Percentiles rank a stretch among this genome's conserved stretches.
These are phyloP conservation scores for Microtus pennsylvanicus DNA, from an alignment of 2,113 vertebrate genomes.

Conservation along the genomic window DNA sequence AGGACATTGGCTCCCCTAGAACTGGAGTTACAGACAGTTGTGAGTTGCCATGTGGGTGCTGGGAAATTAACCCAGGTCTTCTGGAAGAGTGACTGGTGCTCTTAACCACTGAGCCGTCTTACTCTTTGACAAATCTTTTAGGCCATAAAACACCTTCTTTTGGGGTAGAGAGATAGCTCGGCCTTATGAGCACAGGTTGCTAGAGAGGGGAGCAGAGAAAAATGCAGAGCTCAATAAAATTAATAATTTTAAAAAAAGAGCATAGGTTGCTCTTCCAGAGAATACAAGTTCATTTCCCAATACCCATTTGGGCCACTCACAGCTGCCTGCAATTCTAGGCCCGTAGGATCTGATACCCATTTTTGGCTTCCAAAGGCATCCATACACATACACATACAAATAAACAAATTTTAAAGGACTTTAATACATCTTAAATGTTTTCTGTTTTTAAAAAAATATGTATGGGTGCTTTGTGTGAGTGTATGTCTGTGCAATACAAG, in stretches of 20 bases:
- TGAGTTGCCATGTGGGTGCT: background rate
- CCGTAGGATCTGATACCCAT: background rate
- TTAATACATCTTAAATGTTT: constrained; percentile 9
- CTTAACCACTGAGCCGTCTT: background rate
- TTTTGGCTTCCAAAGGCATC: background rate
- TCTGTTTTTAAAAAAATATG: background rate
- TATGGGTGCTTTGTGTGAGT: background rate
- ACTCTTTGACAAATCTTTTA: constrained; percentile 20
- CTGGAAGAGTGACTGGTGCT: background rate
- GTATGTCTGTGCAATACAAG: background rate
- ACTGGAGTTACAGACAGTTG: background rate
- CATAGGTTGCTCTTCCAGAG: background rate
- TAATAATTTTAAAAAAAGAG: background rate
- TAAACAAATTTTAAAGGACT: background rate
- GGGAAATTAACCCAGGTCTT: background rate
- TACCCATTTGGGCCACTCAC: background rate
- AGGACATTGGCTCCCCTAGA: background rate
- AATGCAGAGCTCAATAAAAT: too few relatives aligned
- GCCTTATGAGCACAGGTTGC: background rate
- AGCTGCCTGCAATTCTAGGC: background rate
- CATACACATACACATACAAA: background rate
- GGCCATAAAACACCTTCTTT: constrained; percentile 34
- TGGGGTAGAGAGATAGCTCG: background rate
- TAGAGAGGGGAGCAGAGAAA: background rate
- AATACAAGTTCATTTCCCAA: background rate